These are phyloP conservation scores for Bos indicus DNA, from an alignment of 2,113 vertebrate species.

Conservation along the genomic window DNA sequence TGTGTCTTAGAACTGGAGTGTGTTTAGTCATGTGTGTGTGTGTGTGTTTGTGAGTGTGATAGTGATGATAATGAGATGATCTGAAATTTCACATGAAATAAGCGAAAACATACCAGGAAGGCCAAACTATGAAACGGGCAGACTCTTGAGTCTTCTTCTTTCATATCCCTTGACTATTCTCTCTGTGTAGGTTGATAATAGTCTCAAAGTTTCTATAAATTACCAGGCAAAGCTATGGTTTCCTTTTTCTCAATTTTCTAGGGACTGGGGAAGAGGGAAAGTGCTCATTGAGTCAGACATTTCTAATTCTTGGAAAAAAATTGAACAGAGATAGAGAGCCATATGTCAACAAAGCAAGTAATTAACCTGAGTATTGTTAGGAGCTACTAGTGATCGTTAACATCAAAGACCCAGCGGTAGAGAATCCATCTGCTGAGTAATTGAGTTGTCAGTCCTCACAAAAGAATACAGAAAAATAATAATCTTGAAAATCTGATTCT, in stretches of 20 bases:
- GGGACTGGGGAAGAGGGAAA: not conserved
- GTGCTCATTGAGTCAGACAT: slow-evolving; percentile 35
- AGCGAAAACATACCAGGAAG: not conserved
- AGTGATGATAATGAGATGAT: not conserved
- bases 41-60: not conserved
- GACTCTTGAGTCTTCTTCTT: not conserved
- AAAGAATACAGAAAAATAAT: slow-evolving; percentile 19
- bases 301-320: slow-evolving; percentile 11
- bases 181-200: not conserved
- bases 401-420: not conserved
- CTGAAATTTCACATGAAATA: not conserved
- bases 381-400: not conserved
- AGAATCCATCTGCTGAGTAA: slow-evolving; percentile 24
- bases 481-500: slow-evolving; percentile 37
- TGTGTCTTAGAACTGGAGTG: not conserved
- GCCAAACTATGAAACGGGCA: not conserved
- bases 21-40: not conserved
- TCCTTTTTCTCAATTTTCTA: slow-evolving; percentile 2
- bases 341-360: slow-evolving; percentile 24
- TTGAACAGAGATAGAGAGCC: not conserved
- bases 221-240: not conserved
- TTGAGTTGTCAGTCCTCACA: slow-evolving; percentile 38
- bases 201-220: not conserved
- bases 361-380: slow-evolving; percentile 34
- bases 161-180: not conserved